Conservation (phyloP, 2,888 invertebrate species). For the Chloroclystis v-ata region DNA sequence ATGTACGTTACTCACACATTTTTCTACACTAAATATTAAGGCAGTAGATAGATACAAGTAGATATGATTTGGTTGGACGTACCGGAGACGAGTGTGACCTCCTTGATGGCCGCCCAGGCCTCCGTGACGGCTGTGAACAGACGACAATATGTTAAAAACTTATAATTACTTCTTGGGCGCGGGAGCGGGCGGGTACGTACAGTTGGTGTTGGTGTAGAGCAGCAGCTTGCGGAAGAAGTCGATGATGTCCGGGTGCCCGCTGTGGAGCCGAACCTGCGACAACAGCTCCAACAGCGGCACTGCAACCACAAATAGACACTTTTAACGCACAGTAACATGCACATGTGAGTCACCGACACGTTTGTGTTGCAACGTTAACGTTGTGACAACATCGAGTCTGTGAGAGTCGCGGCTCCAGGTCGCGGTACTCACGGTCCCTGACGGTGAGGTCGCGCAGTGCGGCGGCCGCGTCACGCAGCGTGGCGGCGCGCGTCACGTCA, state of each 20-base stretch:
- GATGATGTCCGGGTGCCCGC: constrained; percentile 44
- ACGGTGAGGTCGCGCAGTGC: constrained; percentile 39
- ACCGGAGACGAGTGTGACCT: constrained; percentile 34
- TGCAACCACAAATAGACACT: too few relatives aligned
- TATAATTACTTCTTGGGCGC: too few relatives aligned
- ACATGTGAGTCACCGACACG: too few relatives aligned
- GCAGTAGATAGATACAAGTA: too few relatives aligned
- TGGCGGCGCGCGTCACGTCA: constrained; percentile 41
- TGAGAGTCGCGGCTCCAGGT: too few relatives aligned
- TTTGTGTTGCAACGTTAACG: too few relatives aligned
- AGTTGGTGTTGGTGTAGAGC: constrained; percentile 42
- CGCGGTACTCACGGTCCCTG: constrained; percentile 42
- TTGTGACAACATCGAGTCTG: too few relatives aligned
- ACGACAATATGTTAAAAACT: too few relatives aligned
- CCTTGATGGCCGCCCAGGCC: constrained; percentile 37
- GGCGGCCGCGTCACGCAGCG: constrained; percentile 36
- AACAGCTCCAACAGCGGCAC: constrained; percentile 46
- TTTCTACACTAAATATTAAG: too few relatives aligned
- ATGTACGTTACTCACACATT: too few relatives aligned
- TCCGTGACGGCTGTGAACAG: constrained; percentile 39
- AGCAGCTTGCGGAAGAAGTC: constrained; percentile 47
- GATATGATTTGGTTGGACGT: too few relatives aligned
- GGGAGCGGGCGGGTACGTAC: neutral
- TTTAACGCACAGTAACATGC: too few relatives aligned
- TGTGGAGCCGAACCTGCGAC: constrained; percentile 42